Conservation (phyloP, 2,113 vertebrate species). For the Penelope pileata region DNA sequence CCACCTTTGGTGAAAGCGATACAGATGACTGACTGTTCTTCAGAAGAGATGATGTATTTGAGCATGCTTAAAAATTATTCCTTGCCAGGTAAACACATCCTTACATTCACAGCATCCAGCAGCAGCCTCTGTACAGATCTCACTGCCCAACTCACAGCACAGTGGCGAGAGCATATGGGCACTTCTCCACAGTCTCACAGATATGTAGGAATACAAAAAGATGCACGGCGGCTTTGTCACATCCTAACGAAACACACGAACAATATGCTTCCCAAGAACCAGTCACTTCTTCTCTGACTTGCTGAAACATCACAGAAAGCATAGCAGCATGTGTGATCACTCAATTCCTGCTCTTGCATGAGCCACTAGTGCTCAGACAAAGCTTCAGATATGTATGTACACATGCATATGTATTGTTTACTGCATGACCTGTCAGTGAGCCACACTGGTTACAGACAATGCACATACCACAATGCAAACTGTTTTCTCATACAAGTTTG, state of each 20-base stretch:
- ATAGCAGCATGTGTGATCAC: neutral
- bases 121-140: neutral
- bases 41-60: neutral
- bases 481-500: neutral
- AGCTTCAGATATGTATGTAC: neutral
- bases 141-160: neutral
- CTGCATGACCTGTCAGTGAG: neutral
- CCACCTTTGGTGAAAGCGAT: neutral
- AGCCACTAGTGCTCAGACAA: neutral
- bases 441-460: neutral
- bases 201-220: fast-evolving
- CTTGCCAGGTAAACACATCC: neutral
- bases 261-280: neutral
- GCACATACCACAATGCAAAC: fast-evolving
- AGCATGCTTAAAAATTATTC: neutral
- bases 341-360: neutral
- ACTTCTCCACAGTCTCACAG: neutral
- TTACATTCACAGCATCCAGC: neutral
- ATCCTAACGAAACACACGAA: neutral
- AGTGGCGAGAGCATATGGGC: fast-evolving
- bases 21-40: neutral
- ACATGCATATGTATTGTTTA: neutral
- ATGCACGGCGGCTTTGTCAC: neutral
- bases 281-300: neutral
- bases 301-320: neutral